These are phyloP conservation scores for Tanytarsus gracilentus DNA, from an alignment of 2,888 invertebrate species.

Conservation along the genomic window DNA sequence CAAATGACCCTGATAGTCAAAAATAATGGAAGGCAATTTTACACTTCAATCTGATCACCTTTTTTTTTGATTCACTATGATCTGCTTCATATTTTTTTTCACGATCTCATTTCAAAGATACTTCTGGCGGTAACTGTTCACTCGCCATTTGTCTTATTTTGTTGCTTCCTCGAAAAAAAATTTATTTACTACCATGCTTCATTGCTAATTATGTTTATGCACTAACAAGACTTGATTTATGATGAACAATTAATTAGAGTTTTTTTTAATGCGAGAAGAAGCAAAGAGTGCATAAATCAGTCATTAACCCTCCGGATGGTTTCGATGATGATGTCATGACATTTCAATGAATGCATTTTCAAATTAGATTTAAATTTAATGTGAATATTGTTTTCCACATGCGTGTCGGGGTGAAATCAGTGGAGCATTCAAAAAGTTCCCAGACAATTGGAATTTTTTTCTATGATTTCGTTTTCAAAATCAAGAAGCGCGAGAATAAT, in stretches of 20 bases:
- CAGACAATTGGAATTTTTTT: constrained; percentile 9
- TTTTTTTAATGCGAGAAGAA: background rate
- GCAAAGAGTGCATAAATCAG: background rate
- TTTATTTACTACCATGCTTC: too few relatives aligned
- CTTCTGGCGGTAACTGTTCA: background rate
- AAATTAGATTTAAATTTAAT: background rate
- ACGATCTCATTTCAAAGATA: background rate
- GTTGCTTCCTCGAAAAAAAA: too few relatives aligned
- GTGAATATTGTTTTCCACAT: background rate
- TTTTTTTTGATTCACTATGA: background rate
- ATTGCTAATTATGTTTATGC: too few relatives aligned
- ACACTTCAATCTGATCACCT: constrained; percentile 20
- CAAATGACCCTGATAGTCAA: constrained; percentile 22
- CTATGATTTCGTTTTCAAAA: constrained; percentile 25
- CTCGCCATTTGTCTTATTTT: background rate
- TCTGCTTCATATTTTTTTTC: background rate
- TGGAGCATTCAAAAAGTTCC: constrained; percentile 10
- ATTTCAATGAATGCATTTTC: background rate
- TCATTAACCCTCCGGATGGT: background rate
- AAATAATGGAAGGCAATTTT: constrained; percentile 25
- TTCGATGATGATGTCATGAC: constrained; percentile 5
- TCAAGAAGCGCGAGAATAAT: constrained; percentile 1
- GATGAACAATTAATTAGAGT: background rate
- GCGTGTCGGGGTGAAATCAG: constrained; percentile 9
- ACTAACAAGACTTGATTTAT: background rate